Conservation (phyloP, 2,113 vertebrate species). For the Glaucidium brasilianum region DNA sequence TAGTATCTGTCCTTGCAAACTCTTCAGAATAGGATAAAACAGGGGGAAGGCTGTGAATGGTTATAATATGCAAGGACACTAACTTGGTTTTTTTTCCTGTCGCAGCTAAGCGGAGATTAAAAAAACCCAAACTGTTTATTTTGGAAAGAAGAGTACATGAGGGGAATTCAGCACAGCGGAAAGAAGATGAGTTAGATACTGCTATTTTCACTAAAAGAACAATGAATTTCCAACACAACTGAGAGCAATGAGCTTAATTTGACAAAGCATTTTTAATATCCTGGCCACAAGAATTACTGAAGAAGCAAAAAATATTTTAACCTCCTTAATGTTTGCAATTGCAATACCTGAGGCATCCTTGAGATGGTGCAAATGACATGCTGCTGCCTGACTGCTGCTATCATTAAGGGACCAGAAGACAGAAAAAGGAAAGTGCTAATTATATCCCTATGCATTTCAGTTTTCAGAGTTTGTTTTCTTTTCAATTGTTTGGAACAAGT, state of each 20-base stretch:
- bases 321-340: background rate
- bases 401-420: background rate
- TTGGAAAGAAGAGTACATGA: background rate
- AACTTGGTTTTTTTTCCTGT: background rate
- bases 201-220: background rate
- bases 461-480: background rate
- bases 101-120: background rate
- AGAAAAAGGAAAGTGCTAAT: background rate
- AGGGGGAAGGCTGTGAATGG: background rate
- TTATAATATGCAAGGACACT: rapidly evolving
- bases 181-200: rapidly evolving
- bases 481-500: background rate
- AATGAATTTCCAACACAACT: too few relatives aligned
- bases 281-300: background rate
- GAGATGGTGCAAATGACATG: constrained; percentile 14
- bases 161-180: background rate
- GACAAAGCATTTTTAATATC: rapidly evolving
- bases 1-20: background rate
- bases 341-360: background rate
- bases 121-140: rapidly evolving
- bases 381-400: background rate
- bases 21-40: rapidly evolving
- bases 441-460: background rate
- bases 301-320: background rate
- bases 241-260: background rate